Evolutionary conservation across 2,113 vertebrate species (phyloP).

Genomic region (Saimiri boliviensis): DNA sequence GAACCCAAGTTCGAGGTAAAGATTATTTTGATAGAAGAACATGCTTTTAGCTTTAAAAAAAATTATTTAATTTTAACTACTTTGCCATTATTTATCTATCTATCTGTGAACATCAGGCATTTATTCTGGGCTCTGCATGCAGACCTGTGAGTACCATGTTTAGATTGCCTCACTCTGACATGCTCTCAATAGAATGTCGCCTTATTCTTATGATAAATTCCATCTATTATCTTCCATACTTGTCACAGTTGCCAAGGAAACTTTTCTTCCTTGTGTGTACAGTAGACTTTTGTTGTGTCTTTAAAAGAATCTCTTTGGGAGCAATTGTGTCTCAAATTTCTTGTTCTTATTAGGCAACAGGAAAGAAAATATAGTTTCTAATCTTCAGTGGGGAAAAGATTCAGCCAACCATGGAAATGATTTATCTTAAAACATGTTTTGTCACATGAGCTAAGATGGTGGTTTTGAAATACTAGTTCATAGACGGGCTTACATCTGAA

Average conservation of each 20-base stretch:
- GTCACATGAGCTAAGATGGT: background rate
- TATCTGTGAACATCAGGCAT: background rate
- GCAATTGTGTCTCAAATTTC: background rate
- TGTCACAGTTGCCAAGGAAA: conserved; percentile 52
- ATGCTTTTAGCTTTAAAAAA: background rate
- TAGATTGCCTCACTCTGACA: background rate
- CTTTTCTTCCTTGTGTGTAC: background rate
- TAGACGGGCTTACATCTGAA: background rate
- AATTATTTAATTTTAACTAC: background rate
- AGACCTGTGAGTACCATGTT: background rate
- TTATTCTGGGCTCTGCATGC: background rate
- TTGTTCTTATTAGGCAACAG: background rate
- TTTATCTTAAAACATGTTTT: conserved; percentile 3
- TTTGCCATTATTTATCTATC: background rate
- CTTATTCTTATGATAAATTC: conserved; percentile 20
- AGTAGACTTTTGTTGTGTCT: conserved; percentile 2
- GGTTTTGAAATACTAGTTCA: background rate
- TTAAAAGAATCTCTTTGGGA: background rate
- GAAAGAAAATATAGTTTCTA: conserved; percentile 30
- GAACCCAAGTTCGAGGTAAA: background rate
- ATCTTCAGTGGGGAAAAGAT: background rate
- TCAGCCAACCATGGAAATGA: background rate
- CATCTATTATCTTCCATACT: conserved; percentile 32
- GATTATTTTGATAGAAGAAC: background rate
- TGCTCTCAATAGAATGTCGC: background rate